phyloP scores from a whole-genome alignment of 2,888 invertebrate genomes.

The Anodontia alba region DNA sequence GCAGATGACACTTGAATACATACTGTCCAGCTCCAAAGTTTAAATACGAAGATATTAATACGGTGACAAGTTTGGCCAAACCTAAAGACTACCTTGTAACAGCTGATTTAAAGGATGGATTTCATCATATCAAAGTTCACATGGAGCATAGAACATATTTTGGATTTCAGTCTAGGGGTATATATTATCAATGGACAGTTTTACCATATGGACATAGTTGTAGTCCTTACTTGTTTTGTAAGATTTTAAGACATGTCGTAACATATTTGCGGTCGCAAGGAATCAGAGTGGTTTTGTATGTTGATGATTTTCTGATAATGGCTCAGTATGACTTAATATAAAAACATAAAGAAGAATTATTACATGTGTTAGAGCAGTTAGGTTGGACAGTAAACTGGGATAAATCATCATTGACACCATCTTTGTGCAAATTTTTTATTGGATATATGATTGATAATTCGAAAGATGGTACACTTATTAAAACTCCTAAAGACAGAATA shows the following conservation, averaged over 20 bases:
- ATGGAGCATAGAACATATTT: constrained; percentile 14
- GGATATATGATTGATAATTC: constrained; percentile 15
- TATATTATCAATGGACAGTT: constrained; percentile 31
- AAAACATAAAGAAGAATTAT: neutral
- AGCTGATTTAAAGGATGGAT: constrained; percentile 41
- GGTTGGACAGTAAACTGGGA: neutral
- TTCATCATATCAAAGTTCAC: constrained; percentile 33
- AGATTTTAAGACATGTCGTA: constrained; percentile 12
- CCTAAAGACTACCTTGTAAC: constrained; percentile 26
- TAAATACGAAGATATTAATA: constrained; percentile 48
- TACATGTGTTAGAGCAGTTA: neutral
- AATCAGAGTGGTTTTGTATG: neutral
- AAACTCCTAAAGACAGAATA: neutral
- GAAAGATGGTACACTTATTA: neutral
- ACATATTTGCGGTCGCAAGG: neutral
- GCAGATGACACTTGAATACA: too few relatives aligned
- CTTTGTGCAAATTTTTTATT: neutral
- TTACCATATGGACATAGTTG: constrained; percentile 33
- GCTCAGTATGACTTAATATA: constrained; percentile 4
- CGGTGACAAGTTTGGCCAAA: constrained; percentile 25
- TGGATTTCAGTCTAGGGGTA: constrained; percentile 29
- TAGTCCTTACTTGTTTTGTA: constrained; percentile 25
- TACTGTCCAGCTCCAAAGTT: neutral
- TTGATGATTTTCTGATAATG: neutral
- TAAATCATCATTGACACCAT: neutral